These are phyloP conservation scores for Menura novaehollandiae DNA, from an alignment of 2,113 vertebrate genomes.

Conservation along the genomic window DNA sequence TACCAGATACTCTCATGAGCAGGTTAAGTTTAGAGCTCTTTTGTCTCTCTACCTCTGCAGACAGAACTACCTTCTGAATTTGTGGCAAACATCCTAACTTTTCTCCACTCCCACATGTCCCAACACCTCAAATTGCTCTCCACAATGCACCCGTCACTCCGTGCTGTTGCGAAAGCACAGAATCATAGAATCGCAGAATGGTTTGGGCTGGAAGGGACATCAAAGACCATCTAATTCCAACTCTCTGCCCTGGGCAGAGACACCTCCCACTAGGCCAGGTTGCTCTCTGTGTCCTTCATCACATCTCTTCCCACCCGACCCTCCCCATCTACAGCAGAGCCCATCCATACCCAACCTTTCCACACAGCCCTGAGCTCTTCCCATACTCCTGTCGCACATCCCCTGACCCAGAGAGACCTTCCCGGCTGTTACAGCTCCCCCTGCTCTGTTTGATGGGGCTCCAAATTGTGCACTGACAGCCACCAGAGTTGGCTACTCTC, in stretches of 20 bases:
- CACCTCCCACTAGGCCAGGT: not conserved
- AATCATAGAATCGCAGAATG: not conserved
- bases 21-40: not conserved
- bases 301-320: not conserved
- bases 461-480: not conserved
- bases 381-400: not conserved
- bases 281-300: not conserved
- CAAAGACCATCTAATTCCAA: not conserved
- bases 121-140: not conserved
- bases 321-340: rapidly evolving
- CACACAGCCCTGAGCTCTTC: not conserved
- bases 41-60: not conserved
- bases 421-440: not conserved
- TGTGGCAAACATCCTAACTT: not conserved
- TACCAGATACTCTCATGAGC: not conserved
- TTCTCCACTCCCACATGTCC: not conserved
- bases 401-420: not conserved
- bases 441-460: not conserved
- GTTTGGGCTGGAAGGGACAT: not conserved
- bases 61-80: rapidly evolving
- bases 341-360: not conserved
- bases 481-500: not conserved
- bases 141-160: not conserved
- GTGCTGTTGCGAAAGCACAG: not conserved
- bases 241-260: not conserved